Conservation (phyloP, 2,888 invertebrate genomes). For the Frankliniella fusca region DNA sequence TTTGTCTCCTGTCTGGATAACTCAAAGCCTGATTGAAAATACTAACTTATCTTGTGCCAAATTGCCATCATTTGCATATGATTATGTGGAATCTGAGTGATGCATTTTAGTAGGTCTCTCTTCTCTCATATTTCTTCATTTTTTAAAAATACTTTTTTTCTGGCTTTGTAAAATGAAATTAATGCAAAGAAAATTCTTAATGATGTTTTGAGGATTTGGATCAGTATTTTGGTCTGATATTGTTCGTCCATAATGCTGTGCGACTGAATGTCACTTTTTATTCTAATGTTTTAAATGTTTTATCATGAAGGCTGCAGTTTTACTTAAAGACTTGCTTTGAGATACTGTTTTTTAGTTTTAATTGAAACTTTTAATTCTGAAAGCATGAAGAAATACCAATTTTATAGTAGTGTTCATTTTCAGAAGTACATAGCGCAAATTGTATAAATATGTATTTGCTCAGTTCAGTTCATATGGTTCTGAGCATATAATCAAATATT, state of each 20-base stretch:
- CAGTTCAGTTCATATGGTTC: neutral
- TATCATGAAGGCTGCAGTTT: too few species aligned
- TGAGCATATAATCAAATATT: neutral
- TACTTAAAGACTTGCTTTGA: neutral
- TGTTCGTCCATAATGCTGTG: too few species aligned
- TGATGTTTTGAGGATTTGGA: neutral
- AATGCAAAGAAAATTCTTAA: neutral
- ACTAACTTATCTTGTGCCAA: conserved; percentile 56
- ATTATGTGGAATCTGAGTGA: conserved; percentile 66
- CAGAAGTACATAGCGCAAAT: neutral
- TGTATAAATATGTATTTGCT: neutral
- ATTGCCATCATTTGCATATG: conserved; percentile 88
- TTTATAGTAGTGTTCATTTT: neutral
- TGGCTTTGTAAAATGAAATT: neutral
- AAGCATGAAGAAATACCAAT: neutral
- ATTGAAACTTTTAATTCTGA: neutral
- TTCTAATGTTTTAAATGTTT: too few species aligned
- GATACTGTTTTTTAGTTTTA: neutral
- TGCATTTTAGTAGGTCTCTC: conserved; percentile 50
- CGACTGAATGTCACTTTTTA: too few species aligned
- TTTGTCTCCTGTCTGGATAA: neutral
- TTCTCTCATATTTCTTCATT: conserved; percentile 45
- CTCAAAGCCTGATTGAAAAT: neutral
- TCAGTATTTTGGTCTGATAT: too few species aligned
- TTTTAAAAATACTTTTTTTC: neutral